Evolutionary conservation across 2,797 vertebrate species (phyloP).

Genomic region (Acanthiza pusilla): DNA sequence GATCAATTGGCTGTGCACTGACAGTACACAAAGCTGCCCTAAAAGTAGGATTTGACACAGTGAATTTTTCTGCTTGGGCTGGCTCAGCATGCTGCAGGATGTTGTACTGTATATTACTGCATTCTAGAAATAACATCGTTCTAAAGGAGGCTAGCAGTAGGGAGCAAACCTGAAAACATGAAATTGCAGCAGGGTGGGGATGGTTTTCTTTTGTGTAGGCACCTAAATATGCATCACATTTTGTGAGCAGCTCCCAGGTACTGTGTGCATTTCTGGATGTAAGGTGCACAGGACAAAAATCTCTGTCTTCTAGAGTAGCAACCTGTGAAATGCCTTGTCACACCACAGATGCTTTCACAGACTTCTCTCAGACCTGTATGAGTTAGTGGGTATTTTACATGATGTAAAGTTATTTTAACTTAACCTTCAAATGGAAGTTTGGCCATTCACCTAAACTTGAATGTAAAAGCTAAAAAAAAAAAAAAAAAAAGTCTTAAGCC

Average conservation of each 20-base stretch:
- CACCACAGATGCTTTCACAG: neutral
- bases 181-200: neutral
- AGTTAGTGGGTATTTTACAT: neutral
- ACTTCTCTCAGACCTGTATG: neutral
- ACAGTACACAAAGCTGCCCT: neutral
- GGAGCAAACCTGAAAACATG: neutral
- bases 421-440: conserved; percentile 2
- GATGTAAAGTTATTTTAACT: neutral
- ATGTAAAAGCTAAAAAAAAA: neutral
- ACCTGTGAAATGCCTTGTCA: neutral
- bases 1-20: neutral
- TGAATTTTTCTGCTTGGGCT: neutral
- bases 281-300: neutral
- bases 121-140: neutral
- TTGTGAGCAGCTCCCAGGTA: neutral
- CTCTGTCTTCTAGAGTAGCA: neutral
- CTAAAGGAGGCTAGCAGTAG: neutral
- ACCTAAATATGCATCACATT: neutral
- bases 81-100: neutral
- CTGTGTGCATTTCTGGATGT: rapidly evolving
- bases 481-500: neutral
- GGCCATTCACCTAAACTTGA: neutral
- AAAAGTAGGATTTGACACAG: neutral
- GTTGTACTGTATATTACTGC: neutral
- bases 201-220: neutral